Evolutionary conservation across 2,888 invertebrate species (phyloP), one percentile per base, ranked within the genome.

Genomic region (Buathra laborator): DNA sequence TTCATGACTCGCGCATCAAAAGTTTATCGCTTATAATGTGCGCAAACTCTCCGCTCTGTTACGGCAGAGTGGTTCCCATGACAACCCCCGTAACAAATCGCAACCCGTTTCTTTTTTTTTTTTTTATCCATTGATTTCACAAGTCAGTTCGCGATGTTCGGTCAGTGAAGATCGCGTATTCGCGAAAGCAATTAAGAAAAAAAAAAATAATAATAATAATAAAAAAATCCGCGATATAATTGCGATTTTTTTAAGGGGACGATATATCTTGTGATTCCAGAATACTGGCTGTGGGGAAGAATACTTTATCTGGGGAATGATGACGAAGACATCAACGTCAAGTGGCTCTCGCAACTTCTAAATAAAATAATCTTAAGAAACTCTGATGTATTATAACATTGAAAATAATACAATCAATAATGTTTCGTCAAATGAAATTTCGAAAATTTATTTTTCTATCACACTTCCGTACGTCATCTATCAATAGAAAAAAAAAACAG

Each of bases 371-470:
- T 4, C 19, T 56, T 24, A 12, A 5, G 14, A 43, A 14, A 19
- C 29, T 43, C 24, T 56, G 43, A 24, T 56, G 71, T 24, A 71
- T 71, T 19, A 29, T 59, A n/a, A 10, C 3, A 19, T 29, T 16
- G 16, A 48, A 46, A 75, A 75, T 64, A 46, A 74, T 48, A 62
- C 46, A 56, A 14, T 77, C 16, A 10, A 44, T 43, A 32, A 67
- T 1, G 43, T 24, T 44, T 32, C 59, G 10, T 19, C 24, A 7
- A 70, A 19, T 16, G n/a, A 66, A 37, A 67, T 53, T 19, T n/a
- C 37, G 53, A 53, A 1, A 56, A 4, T 24, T 56, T 62, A 24
- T 32, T 6, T 14, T 7, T 32, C 14, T 29, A 29, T 19, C 37
- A 46, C 46, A 75, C 29, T 68, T 77, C 12, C 44, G 32, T 16